phyloP scores from a whole-genome alignment of 2,797 vertebrate genomes.

The Neopelma chrysocephalum region DNA sequence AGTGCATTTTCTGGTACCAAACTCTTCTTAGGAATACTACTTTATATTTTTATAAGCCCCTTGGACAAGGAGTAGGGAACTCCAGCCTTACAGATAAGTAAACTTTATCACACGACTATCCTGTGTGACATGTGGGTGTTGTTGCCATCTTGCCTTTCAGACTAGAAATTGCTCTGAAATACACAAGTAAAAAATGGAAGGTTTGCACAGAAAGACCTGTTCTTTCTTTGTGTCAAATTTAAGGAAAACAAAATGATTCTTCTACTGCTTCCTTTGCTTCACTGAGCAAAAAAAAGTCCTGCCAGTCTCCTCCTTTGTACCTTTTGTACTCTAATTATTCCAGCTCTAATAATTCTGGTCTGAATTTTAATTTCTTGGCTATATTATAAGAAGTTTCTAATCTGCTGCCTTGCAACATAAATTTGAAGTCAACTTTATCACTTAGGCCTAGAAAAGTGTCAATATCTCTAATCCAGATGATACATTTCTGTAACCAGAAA shows the following conservation, averaged over 20 bases:
- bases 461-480: not conserved
- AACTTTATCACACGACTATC: not conserved
- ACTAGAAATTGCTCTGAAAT: not conserved
- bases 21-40: not conserved
- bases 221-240: not conserved
- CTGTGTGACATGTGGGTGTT: accelerated
- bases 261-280: not conserved
- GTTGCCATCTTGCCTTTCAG: not conserved
- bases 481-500: not conserved
- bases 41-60: not conserved
- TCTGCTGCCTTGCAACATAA: not conserved
- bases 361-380: not conserved
- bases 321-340: not conserved
- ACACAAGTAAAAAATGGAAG: not conserved
- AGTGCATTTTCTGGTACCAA: not conserved
- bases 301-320: accelerated
- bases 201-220: not conserved
- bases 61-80: not conserved
- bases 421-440: not conserved
- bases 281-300: not conserved
- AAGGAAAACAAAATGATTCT: accelerated
- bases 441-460: not conserved
- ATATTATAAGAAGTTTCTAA: not conserved
- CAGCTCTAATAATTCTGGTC: not conserved
- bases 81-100: not conserved